Evolutionary conservation across 2,888 invertebrate species (phyloP).

Genomic region (Noctua fimbriata): DNA sequence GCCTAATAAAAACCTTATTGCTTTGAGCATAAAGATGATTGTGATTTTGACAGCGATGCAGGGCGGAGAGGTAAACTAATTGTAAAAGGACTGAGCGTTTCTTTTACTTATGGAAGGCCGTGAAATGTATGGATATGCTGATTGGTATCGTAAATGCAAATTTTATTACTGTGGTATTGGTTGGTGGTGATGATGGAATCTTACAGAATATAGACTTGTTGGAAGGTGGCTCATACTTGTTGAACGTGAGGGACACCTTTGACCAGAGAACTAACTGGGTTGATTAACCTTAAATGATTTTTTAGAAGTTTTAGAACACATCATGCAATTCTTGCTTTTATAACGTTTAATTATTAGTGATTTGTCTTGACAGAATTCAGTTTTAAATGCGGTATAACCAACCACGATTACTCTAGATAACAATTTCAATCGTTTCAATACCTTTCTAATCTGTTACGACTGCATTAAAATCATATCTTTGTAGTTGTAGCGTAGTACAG

Average conservation of each 20-base stretch:
- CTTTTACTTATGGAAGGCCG: conserved; percentile 21
- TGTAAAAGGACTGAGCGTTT: conserved; percentile 1
- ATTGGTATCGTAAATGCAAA: conserved; percentile 49
- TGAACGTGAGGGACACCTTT: background rate
- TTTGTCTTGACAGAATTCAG: background rate
- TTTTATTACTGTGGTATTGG: conserved; percentile 26
- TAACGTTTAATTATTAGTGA: background rate
- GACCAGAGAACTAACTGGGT: background rate
- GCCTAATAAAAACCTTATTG: background rate
- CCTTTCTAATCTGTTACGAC: background rate
- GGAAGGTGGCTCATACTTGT: background rate
- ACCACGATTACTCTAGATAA: background rate
- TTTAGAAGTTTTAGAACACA: background rate
- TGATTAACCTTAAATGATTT: background rate
- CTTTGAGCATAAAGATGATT: background rate
- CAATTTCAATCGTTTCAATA: background rate
- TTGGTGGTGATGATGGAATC: background rate
- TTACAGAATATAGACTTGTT: background rate
- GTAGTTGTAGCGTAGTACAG: background rate
- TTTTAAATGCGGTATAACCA: background rate
- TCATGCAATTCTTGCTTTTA: background rate
- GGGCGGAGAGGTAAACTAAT: background rate
- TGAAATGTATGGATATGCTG: conserved; percentile 34
- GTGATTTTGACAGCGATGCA: background rate
- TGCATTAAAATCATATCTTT: too few relatives aligned